These are phyloP conservation scores for Ahaetulla prasina DNA, from an alignment of 2,113 vertebrate genomes.

Conservation along the genomic window DNA sequence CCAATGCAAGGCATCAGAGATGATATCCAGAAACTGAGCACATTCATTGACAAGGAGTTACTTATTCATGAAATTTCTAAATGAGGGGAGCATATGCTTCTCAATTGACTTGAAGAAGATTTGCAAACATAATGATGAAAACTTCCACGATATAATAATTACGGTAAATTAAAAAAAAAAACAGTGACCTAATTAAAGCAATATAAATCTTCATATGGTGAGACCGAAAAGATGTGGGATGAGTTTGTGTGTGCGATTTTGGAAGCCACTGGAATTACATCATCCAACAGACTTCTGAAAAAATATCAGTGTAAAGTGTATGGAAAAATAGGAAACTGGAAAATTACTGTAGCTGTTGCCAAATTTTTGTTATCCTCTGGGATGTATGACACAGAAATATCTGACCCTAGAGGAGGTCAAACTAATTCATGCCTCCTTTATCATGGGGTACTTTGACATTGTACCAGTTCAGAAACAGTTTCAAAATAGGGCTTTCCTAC, in stretches of 20 bases:
- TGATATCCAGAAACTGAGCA: background rate
- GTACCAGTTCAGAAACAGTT: background rate
- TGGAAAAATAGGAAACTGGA: background rate
- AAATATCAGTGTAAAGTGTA: background rate
- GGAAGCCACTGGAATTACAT: background rate
- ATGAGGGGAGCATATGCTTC: background rate
- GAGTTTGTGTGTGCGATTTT: background rate
- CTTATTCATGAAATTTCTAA: background rate
- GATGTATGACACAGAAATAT: conserved; percentile 28
- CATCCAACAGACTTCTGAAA: background rate
- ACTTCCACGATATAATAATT: background rate
- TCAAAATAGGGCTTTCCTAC: background rate
- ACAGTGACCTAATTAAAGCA: background rate
- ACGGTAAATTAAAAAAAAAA: background rate
- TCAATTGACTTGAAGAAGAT: background rate
- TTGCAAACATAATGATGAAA: background rate
- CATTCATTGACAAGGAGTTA: background rate
- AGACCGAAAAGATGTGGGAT: background rate
- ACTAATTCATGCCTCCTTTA: background rate
- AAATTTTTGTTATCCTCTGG: background rate
- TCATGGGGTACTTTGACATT: background rate
- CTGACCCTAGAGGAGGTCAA: background rate
- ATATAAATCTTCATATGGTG: background rate
- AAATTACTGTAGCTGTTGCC: background rate
- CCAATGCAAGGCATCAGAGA: background rate